Evolutionary conservation across 35 echinoderm and acorn worm species (phyloP), one percentile per base, ranked within the genome.

Genomic region (Heliocidaris tuberculata): DNA sequence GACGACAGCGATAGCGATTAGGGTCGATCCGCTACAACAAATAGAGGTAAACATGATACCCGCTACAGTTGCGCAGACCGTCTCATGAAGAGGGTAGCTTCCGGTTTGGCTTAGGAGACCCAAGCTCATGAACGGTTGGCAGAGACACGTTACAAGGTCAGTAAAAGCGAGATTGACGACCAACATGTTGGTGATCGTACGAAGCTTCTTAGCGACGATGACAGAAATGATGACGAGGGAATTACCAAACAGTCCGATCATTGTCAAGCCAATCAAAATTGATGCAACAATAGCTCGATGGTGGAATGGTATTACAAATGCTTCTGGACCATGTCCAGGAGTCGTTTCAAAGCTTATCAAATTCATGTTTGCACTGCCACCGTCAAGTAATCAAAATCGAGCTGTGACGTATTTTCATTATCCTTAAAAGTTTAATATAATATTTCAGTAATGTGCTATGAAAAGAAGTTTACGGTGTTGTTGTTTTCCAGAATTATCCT

Each of bases 151-250:
- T 13, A 93, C 31, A 12, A 96, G 78, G 88, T 97, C 96, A 13
- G 96, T 86, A 15, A 95, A 13, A n/a, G 96, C 96, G 5, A 97
- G 88, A 78, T 96, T 97, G 52, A 96, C 95, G 5, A 97, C 95
- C 60, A 97, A 93, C 13, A 85, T 95, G 93, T 97, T 97, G 56
- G 96, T 97, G 19, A 48, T 52, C 29, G 96, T 97, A 47, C 95
- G 96, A n/a, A 96, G 96, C 50, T 96, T 96, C 30, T 94, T 96
- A 1, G 96, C 92, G 31, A 96, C 59, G 7, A 95, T 31, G n/a
- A 96, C 96, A 10, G 96, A 94, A 5, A 97, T 3, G 70, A 97
- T 93, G 9, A 95, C 94, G 47, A 97, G 71, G 2, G 29, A 15
- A 93, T 97, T 97, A 0, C 94, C 96, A 5, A 60, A 19, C 13